These are phyloP conservation scores for Macrotis lagotis DNA, from an alignment of 2,113 vertebrate species.

Conservation along the genomic window DNA sequence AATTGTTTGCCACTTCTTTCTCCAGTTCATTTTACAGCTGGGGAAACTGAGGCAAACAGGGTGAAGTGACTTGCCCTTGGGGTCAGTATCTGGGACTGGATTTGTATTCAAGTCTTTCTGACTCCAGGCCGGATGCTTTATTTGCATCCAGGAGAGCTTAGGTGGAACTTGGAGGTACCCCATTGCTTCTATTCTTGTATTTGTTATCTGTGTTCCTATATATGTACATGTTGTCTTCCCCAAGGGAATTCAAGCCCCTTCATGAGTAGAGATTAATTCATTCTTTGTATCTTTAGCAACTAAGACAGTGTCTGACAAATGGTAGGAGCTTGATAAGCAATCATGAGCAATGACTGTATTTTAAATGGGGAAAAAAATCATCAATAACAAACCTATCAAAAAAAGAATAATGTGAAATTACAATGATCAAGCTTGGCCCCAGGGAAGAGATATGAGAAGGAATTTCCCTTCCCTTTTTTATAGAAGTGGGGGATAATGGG, in stretches of 20 bases:
- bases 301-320: not conserved
- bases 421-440: not conserved
- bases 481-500: not conserved
- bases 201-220: not conserved
- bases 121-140: not conserved
- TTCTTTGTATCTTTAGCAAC: not conserved
- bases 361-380: not conserved
- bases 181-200: not conserved
- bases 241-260: not conserved
- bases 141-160: not conserved
- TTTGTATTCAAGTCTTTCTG: not conserved
- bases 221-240: not conserved
- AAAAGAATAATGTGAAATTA: not conserved
- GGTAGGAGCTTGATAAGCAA: not conserved
- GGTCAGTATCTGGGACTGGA: not conserved
- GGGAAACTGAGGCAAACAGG: not conserved
- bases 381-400: not conserved
- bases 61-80: not conserved
- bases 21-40: not conserved
- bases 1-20: not conserved
- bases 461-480: not conserved
- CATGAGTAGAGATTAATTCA: not conserved
- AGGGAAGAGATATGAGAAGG: not conserved
- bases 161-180: not conserved
- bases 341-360: not conserved